Evolutionary conservation across 2,888 invertebrate genomes (phyloP).

Genomic region (Caenorhabditis sulstoni): DNA sequence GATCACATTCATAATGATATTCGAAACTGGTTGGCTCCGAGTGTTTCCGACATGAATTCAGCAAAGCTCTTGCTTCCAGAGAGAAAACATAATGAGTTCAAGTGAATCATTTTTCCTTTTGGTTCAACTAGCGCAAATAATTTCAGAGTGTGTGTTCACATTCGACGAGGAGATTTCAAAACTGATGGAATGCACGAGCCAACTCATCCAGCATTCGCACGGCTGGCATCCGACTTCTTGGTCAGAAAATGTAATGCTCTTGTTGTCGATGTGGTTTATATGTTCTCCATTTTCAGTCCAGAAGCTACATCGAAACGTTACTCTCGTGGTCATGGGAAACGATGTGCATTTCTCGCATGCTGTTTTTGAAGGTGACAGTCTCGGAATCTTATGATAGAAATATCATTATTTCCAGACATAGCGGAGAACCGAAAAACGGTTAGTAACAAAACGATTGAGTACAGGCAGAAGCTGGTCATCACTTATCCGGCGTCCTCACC

Average conservation of each 20-base stretch:
- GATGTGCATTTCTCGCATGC: constrained; percentile 26
- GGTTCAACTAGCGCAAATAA: background rate
- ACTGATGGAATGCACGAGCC: constrained; percentile 36
- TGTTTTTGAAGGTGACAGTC: constrained; percentile 11
- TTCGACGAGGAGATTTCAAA: constrained; percentile 47
- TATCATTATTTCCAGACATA: background rate
- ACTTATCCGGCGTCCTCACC: constrained; percentile 9
- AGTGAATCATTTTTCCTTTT: background rate
- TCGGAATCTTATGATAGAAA: background rate
- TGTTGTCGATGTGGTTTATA: background rate
- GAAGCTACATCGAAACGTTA: background rate
- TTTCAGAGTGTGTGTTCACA: constrained; percentile 47
- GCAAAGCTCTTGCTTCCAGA: background rate
- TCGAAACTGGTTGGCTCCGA: background rate
- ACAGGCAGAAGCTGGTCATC: constrained; percentile 1
- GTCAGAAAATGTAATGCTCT: constrained; percentile 18
- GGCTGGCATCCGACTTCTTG: constrained; percentile 29
- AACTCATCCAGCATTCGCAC: constrained; percentile 32
- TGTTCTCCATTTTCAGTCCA: constrained; percentile 25
- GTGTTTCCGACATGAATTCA: background rate
- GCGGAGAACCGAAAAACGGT: background rate
- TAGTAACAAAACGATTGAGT: background rate
- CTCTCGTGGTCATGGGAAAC: constrained; percentile 30
- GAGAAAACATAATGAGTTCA: background rate
- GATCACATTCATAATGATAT: background rate